A percentile compares a stretch with the other conserved stretches of the same genome.
These are phyloP conservation scores for Haliclystus octoradiatus DNA, from an alignment of 30 jellyfish, hydroid and myxozoan genomes.

Conservation along the genomic window DNA sequence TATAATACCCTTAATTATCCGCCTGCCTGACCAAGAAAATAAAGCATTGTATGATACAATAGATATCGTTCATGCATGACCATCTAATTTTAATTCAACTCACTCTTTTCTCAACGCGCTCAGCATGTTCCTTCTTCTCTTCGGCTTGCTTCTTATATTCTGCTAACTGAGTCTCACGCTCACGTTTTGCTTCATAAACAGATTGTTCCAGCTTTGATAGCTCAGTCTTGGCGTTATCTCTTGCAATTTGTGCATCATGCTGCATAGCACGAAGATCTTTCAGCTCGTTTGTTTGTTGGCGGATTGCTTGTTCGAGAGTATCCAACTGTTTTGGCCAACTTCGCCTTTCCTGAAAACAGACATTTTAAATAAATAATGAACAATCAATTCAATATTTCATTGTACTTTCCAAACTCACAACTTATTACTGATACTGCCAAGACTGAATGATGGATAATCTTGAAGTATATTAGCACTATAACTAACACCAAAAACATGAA, in stretches of 20 bases:
- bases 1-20: too few species aligned
- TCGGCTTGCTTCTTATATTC: slow-evolving; percentile 95
- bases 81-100: neutral
- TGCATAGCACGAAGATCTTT: slow-evolving; percentile 76
- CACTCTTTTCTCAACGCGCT: slow-evolving; percentile 89
- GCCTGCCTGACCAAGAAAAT: too few species aligned
- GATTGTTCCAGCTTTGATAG: slow-evolving; percentile 78
- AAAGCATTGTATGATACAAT: neutral
- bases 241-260: slow-evolving; percentile 94
- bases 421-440: too few species aligned
- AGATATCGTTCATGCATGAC: neutral
- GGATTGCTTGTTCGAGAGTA: slow-evolving; percentile 70
- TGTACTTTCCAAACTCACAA: too few species aligned
- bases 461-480: too few species aligned
- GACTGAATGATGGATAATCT: too few species aligned
- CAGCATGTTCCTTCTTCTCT: slow-evolving; percentile 97
- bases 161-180: slow-evolving; percentile 72
- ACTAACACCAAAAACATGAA: too few species aligned
- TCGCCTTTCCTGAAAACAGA: slow-evolving; percentile 55
- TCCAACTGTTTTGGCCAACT: slow-evolving; percentile 95
- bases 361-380: too few species aligned
- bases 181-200: slow-evolving; percentile 81
- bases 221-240: slow-evolving; percentile 83
- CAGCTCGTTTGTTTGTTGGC: slow-evolving; percentile 81
- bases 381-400: too few species aligned